Base-by-base conservation (phyloP, 2,888 invertebrate species). In the Physocephala rufipes region DNA sequence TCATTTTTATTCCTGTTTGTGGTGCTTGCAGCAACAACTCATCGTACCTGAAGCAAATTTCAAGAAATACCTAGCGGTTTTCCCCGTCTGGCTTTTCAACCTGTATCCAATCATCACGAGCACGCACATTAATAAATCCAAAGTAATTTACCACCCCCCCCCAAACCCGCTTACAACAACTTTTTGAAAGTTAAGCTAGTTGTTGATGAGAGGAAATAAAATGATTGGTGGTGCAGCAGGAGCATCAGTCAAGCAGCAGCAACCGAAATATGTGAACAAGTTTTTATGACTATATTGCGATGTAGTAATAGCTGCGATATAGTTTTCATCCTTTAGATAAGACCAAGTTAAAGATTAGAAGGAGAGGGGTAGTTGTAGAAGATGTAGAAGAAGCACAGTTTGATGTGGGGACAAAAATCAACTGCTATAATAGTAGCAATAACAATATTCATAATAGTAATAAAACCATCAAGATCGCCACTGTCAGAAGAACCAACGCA, bases 211-310 rank as follows among this genome's bases (percentile, higher is more conserved):
- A 58, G 58, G 28, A 58, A 15, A 21, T 53, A 21, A 53, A 53
- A 28, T 9, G 36, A 36, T n/a, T n/a, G n/a, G 9, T 9, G 36
- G 36, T 36, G 9, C 36, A 36, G 5, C 36, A 36, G 9, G 36
- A 36, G 36, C 36, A 36, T 4, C 36, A 36, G 36, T 9, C 4
- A 4, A 36, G 36, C 36, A 36, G 36, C 36, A 36, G 36, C 36
- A 36, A 9, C 36, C 4, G 36, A 9, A 7, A 36, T 9, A 36
- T 9, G 5, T 9, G n/a, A 83, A 83, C 83, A 83, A 84, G 82
- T 83, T 83, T 81, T 81, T 84, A 83, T 83, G 82, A 82, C 81
- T 83, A 83, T 83, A 83, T 82, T 83, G 80, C 81, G n/a, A n/a
- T n/a, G 77, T 82, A 81, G 79, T 82, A 83, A 83, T 83, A 83